Evolutionary conservation across 2,888 invertebrate genomes (phyloP).

Genomic region (Chloroclysta siterata): DNA sequence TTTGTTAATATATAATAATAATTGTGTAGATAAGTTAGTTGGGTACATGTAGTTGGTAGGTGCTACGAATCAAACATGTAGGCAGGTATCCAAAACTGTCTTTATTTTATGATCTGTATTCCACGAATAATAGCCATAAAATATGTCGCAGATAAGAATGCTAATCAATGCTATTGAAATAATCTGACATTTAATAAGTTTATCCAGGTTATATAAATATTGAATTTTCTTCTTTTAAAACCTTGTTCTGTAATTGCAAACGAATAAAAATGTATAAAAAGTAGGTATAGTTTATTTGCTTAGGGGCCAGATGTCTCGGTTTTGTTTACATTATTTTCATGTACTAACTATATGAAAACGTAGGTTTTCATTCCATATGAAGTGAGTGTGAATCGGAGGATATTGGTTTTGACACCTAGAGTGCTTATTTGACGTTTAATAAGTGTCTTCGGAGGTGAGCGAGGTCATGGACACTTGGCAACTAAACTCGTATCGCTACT

Average conservation of each 20-base stretch:
- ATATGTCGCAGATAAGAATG: constrained; percentile 7
- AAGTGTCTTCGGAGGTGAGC: constrained; percentile 54
- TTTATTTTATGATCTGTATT: constrained; percentile 5
- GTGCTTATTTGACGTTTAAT: constrained; percentile 61
- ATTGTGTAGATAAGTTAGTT: no score
- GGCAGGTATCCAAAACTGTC: not conserved
- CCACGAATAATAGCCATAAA: constrained; percentile 9
- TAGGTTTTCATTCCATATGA: constrained; percentile 44
- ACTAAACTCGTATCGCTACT: constrained; percentile 32
- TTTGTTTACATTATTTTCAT: constrained; percentile 38
- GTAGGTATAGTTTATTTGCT: constrained; percentile 21
- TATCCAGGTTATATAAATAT: not conserved
- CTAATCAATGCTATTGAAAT: not conserved
- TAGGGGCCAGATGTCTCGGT: constrained; percentile 39
- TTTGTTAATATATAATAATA: no score
- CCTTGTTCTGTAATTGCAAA: not conserved
- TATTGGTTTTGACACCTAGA: constrained; percentile 68
- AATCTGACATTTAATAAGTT: not conserved
- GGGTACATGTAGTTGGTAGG: no score
- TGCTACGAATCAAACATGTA: not conserved
- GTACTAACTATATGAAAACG: constrained; percentile 27
- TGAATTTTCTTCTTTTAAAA: constrained; percentile 2
- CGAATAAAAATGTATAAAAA: constrained; percentile 7
- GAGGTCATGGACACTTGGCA: constrained; percentile 62
- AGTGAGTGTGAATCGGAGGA: constrained; percentile 57